phyloP scores from a whole-genome alignment of 2,797 vertebrate species.

The Falco naumanni region DNA sequence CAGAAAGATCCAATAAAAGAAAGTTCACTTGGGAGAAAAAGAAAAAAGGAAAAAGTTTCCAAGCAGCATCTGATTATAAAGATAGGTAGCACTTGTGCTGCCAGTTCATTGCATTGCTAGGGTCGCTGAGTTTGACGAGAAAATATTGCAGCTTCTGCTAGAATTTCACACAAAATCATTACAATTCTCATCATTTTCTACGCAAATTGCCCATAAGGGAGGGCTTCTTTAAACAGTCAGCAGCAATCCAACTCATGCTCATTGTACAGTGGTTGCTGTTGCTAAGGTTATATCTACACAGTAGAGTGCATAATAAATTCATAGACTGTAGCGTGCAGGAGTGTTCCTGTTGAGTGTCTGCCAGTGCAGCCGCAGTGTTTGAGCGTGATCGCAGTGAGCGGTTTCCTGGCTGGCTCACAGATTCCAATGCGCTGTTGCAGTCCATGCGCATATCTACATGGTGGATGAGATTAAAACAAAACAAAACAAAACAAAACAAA shows the following conservation, averaged over 20 bases:
- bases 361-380: background rate
- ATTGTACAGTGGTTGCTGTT: slow-evolving; percentile 40
- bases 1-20: background rate
- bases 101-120: background rate
- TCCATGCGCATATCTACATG: background rate
- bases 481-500: no score
- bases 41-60: background rate
- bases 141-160: slow-evolving; percentile 2
- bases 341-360: slow-evolving; percentile 12
- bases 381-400: background rate
- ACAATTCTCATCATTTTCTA: slow-evolving; percentile 26
- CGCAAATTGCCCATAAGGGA: slow-evolving; percentile 26
- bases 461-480: background rate
- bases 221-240: slow-evolving; percentile 18
- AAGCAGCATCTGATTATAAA: slow-evolving; percentile 7
- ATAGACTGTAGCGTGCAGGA: background rate
- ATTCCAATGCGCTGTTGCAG: slow-evolving; percentile 37
- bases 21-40: background rate
- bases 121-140: background rate
- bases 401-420: background rate
- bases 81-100: background rate
- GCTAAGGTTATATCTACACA: slow-evolving; percentile 51
- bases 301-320: slow-evolving; percentile 47
- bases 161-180: slow-evolving; percentile 41
- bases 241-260: background rate